Conservation (phyloP, 2,888 invertebrate species). For the Mimas tiliae region DNA sequence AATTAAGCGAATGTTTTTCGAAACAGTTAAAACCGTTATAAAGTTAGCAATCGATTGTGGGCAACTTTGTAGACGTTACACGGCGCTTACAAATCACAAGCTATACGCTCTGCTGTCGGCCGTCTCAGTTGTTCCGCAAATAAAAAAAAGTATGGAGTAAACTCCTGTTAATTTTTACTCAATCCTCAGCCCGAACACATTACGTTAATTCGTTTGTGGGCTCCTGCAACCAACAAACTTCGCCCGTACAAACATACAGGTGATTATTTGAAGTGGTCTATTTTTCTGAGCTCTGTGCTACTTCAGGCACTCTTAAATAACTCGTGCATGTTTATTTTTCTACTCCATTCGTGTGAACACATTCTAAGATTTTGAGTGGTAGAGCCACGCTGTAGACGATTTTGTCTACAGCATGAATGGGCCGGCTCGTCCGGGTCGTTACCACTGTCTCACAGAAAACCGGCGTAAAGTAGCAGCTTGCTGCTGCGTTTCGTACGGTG, state of each 20-base stretch:
- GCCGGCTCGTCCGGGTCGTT: too few relatives aligned
- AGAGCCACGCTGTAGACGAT: too few relatives aligned
- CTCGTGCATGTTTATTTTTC: constrained; percentile 8
- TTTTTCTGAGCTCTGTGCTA: background rate
- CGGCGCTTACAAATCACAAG: constrained; percentile 21
- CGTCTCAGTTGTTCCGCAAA: background rate
- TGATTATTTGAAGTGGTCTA: constrained; percentile 19
- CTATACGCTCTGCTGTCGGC: background rate
- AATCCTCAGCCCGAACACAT: constrained; percentile 57
- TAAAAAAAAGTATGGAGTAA: background rate
- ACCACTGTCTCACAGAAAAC: too few relatives aligned
- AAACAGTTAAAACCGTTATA: constrained; percentile 3
- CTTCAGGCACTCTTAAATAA: constrained; percentile 7
- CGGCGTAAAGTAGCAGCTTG: too few relatives aligned
- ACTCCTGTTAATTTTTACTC: constrained; percentile 55
- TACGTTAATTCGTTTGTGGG: constrained; percentile 58
- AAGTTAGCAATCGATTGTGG: constrained; percentile 20
- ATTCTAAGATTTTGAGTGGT: background rate
- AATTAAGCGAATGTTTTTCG: background rate
- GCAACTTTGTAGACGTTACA: constrained; percentile 18
- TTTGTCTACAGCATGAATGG: too few relatives aligned
- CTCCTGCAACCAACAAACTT: constrained; percentile 10
- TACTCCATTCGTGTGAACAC: background rate
- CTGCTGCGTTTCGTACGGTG: too few relatives aligned
- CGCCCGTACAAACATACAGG: constrained; percentile 15